Evolutionary conservation across 2,888 invertebrate genomes (phyloP), one percentile per base, ranked within the genome.

Genomic region (Morpho helenor): DNA sequence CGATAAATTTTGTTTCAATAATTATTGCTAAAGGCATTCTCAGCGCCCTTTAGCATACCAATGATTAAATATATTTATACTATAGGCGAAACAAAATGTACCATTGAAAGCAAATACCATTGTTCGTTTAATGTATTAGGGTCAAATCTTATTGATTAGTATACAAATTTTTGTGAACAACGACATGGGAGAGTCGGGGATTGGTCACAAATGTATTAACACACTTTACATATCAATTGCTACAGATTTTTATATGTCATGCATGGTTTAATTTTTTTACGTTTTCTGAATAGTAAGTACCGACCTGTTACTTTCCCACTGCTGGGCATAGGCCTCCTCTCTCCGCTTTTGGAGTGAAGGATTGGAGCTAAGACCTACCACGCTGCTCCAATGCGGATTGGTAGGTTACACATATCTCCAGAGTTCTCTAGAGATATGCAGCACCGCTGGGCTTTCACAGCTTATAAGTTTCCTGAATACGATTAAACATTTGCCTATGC

Each of bases 221-320:
- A 72, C 69, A 77, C 82, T 89, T 89, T 87, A 81, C 89, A 90
- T 90, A 86, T 88, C 84, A 88, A 88, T 90, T 79, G 79, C 75
- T 89, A 79, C 79, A 75, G 82, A 79, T 84, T 87, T 86, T 85
- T 84, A 84, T 86, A 85, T 84, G 87, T 82, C 87, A 89, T 79
- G 89, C 86, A 84, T 85, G 88, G 87, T 87, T 89, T 80, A 77
- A 80, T 87, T 82, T 88, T 84, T 87, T 86, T 86, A 80, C 82
- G 83, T 84, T 31, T 31, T 3, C 53, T 78, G 73, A 68, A 59
- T 65, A 66, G n/a, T n/a, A n/a, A n/a, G n/a, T n/a, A n/a, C n/a
- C n/a, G n/a, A n/a, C n/a, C n/a, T n/a, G n/a, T n/a, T n/a, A n/a
- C n/a, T n/a, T n/a, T n/a, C n/a, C n/a, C n/a, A n/a, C n/a, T n/a